A percentile compares a stretch with the other conserved stretches of the same genome.
These are phyloP conservation scores for Zapornia atra DNA, from an alignment of 2,113 vertebrate species.

Conservation along the genomic window DNA sequence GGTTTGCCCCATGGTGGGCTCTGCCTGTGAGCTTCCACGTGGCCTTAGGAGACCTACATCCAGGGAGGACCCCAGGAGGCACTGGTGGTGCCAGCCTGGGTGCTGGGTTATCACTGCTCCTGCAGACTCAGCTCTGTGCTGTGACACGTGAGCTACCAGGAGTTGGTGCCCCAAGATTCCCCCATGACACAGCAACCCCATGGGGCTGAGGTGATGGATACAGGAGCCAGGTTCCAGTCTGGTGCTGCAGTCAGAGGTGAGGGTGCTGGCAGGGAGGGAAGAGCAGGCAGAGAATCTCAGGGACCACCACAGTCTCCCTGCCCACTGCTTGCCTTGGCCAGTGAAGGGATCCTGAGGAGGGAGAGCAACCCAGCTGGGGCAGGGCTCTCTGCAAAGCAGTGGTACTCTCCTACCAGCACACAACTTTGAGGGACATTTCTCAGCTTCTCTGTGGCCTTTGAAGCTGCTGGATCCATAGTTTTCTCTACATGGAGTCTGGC, in stretches of 20 bases:
- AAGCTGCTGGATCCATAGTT: background rate
- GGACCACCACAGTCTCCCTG: accelerated
- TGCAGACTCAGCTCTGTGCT: background rate
- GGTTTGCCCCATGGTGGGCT: background rate
- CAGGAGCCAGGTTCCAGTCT: background rate
- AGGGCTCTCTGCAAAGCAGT: background rate
- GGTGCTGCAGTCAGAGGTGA: background rate
- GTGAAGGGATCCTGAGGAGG: background rate
- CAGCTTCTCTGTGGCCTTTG: background rate
- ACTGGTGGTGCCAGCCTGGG: accelerated
- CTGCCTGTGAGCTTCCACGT: background rate
- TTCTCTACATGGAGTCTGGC: background rate
- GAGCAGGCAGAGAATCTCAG: background rate
- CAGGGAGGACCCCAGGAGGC: accelerated
- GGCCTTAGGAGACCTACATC: background rate
- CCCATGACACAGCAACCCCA: no score
- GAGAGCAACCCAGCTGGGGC: background rate
- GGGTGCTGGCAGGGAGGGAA: background rate
- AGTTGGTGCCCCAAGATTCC: background rate
- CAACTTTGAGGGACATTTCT: background rate
- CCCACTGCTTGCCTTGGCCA: background rate
- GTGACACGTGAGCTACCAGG: accelerated
- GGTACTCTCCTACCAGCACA: background rate
- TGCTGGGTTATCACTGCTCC: background rate
- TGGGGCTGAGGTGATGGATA: accelerated